Evolutionary conservation across 2,797 vertebrate genomes (phyloP), one percentile per base, ranked within the genome.

Genomic region (Gallinago nigripennis): DNA sequence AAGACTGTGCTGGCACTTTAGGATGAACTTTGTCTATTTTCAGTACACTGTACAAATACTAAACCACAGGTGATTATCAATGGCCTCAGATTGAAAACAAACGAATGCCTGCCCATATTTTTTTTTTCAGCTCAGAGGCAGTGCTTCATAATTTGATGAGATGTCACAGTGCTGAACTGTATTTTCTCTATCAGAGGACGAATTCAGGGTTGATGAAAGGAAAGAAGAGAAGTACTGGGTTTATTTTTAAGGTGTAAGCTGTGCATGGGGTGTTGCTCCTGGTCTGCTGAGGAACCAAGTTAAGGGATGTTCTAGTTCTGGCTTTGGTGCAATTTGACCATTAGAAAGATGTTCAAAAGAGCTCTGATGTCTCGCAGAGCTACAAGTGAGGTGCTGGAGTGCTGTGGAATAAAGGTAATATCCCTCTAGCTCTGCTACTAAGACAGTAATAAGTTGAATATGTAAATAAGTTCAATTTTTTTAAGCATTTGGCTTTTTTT

Each of bases 1-100:
- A 92, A 94, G 82, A 33, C 58, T 93, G 82, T 92, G 88, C 70
- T 96, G 95, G 95, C 87, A 92, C 84, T 96, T 93, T 63, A 80
- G 94, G 82, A 61, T 96, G 95, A 95, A 96, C 88, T 95, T 94
- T 92, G 83, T 84, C 92, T 95, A 4, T 96, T 96, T 97, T 82
- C 72, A 88, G 88, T 91, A 57, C 13, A 11, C 83, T 66, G 6
- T 50, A 69, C 71, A 84, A 65, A 51, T 87, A 37, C 75, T 94
- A 87, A 93, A 80, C 83, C 92, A 90, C 90, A 97, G 96, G 91
- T 94, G 95, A 97, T 97, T 96, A 95, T 81, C 84, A 79, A 30
- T 76, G 63, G 81, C 48, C 31, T 88, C 82, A 33, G 61, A 90
- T 31, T 1, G 60, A 82, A 96, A 91, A 72, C 16, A 91, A 94